Base-by-base conservation (phyloP, 2,888 invertebrate species). In the Chymomyza caudatula region DNA sequence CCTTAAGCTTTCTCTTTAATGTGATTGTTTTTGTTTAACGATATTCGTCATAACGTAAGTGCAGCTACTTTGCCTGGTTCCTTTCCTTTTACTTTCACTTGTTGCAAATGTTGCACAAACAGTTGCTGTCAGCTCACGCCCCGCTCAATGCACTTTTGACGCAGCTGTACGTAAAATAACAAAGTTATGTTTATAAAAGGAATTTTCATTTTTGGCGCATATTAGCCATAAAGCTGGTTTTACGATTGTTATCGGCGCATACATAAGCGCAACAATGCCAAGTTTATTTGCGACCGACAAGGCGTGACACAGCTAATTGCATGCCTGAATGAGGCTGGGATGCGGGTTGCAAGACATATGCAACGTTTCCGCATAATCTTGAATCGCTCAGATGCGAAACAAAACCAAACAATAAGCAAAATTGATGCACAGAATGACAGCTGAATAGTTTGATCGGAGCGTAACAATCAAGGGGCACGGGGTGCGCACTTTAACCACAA, bases 291-390 rank as follows among this genome's bases (percentile, higher is more conserved):
- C 55, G 59, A 54, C 69, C 66, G 67, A 67, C 69, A 69, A 73
- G 70, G 74, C 70, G 71, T 73, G 74, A 71, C 74, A 55, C 58
- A 51, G 49, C 49, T 62, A 62, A 62, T 62, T 62, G 62, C 62
- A 62, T 37, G 19, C 11, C 23, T 23, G 25, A 25, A 20, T 51
- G 51, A 20, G 19, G 51, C 23, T 19, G 17, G 49, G 4, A 11
- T 20, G 49, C 19, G 20, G 44, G n/a, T n/a, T n/a, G n/a, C 70
- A 64, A 75, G 65, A 71, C 72, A 70, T 79, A 73, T 71, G 72
- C 75, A 65, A 59, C 67, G 69, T 73, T 83, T 84, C 85, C 80
- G 83, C 75, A 68, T 76, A 19, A 63, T 75, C 73, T 76, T 55
- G 65, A 70, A 67, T 63, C 74, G 61, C 73, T 63, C 63, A 66